Evolutionary conservation across 2,797 vertebrate genomes (phyloP), one percentile per base, ranked within the genome.

Genomic region (Sylvilagus floridanus): DNA sequence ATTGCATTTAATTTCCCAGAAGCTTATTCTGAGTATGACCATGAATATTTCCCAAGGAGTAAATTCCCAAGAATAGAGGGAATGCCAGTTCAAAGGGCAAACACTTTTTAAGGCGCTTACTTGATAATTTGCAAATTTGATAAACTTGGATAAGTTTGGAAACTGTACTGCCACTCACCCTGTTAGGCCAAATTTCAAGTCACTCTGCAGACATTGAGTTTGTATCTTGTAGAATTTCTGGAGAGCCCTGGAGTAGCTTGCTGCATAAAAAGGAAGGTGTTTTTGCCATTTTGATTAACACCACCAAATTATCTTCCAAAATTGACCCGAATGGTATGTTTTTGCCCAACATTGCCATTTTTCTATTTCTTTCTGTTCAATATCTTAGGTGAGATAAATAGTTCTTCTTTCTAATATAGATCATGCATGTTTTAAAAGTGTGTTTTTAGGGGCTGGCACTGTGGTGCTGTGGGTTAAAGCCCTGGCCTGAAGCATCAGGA

Each of bases 241-340:
- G 57, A 37, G 50, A 17, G 52, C 19, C 42, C 57, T 78, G 37
- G 76, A 86, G 62, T 30, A 63, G 60, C 57, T 95, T 57, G 30
- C 52, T 79, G 37, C 72, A 90, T 35, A 65, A 32, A 88, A 81
- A 73, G 4, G 22, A 22, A 14, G n/a, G 32, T 62, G 88, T 28
- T 30, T 89, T 77, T 78, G 52, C 76, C 47, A 72, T 77, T 75
- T 87, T 83, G 50, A 69, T 37, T 50, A 68, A 83, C 35, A 78
- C 42, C 87, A 26, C 12, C 32, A 63, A 66, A 87, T 83, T 86
- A 54, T 60, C 76, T 90, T 78, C 72, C 90, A 54, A 92, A 91
- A 24, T 83, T 92, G 83, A 69, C 7, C 1, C 12, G 4, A 32
- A 6, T 47, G 3, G 1, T 78, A 28, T 62, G 11, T 89, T 89